Evolutionary conservation across 1,140 invertebrate species (phyloP).

Genomic region (Tyrophagus putrescentiae): DNA sequence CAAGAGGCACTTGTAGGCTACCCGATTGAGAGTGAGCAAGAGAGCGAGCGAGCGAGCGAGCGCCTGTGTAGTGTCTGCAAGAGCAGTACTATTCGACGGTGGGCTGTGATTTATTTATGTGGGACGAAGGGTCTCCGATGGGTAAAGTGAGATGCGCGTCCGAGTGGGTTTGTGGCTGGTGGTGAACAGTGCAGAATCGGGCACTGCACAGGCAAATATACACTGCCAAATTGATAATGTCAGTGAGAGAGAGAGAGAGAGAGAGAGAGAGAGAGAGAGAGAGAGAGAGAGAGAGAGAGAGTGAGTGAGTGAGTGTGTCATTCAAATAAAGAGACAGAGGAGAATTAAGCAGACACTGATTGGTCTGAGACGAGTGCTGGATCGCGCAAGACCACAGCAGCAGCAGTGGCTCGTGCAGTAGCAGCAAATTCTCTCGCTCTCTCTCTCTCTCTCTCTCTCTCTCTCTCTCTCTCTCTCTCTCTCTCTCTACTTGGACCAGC

Average conservation of each 20-base stretch:
- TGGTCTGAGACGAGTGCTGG: neutral
- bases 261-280: conserved; percentile 10
- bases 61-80: neutral
- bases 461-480: neutral
- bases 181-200: neutral
- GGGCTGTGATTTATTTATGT: no score
- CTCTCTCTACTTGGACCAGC: neutral
- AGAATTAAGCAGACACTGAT: neutral
- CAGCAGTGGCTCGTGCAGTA: neutral
- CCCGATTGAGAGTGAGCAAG: neutral
- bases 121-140: neutral
- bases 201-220: neutral
- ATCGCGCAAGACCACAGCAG: neutral
- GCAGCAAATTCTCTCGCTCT: neutral
- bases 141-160: neutral
- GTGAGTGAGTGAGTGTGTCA: neutral
- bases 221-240: neutral
- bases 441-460: neutral
- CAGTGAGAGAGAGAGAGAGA: conserved; percentile 5
- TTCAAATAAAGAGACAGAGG: neutral
- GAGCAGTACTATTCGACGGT: neutral
- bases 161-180: neutral
- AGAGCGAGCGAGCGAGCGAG: neutral
- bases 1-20: neutral
- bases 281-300: neutral